Conservation (phyloP, 2,888 invertebrate genomes). For the Ptychoptera albimana region DNA sequence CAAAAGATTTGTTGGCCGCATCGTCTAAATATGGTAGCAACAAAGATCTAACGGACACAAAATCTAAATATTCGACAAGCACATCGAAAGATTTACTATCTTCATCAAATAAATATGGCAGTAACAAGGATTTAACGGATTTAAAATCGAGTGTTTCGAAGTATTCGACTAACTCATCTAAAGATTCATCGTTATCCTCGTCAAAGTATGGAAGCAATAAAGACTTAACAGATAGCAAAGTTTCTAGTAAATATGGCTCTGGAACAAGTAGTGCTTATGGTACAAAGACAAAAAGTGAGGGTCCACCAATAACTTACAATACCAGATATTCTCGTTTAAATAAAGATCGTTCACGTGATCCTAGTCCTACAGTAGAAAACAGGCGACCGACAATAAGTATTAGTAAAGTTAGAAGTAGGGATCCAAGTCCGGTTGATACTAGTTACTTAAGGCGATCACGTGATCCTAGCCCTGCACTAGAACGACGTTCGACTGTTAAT, state of each 20-base stretch:
- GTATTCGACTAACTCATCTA: too few relatives aligned
- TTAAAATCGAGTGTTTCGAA: too few relatives aligned
- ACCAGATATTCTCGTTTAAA: constrained; percentile 3
- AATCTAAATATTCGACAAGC: too few relatives aligned
- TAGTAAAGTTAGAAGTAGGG: constrained; percentile 30
- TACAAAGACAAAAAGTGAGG: constrained; percentile 6
- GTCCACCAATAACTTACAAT: constrained; percentile 8
- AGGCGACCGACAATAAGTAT: constrained; percentile 21
- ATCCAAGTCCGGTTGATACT: constrained; percentile 36
- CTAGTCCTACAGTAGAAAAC: constrained; percentile 24
- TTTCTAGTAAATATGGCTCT: constrained; percentile 5
- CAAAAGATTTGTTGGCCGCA: neutral
- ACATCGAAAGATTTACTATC: too few relatives aligned
- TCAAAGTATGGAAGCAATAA: too few relatives aligned
- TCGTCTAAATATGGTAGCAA: constrained; percentile 1
- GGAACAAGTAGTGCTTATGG: constrained; percentile 4
- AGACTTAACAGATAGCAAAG: too few relatives aligned
- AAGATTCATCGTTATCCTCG: too few relatives aligned
- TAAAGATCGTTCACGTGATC: constrained; percentile 19
- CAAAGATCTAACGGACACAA: neutral
- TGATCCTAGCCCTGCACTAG: constrained; percentile 35
- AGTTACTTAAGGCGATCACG: constrained; percentile 25
- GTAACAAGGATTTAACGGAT: constrained; percentile 5
- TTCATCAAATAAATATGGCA: constrained; percentile 3
- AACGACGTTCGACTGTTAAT: constrained; percentile 2